A percentile compares a stretch with the other conserved stretches of the same genome.
phyloP scores from a whole-genome alignment of 2,113 vertebrate species.

The Anguilla rostrata region DNA sequence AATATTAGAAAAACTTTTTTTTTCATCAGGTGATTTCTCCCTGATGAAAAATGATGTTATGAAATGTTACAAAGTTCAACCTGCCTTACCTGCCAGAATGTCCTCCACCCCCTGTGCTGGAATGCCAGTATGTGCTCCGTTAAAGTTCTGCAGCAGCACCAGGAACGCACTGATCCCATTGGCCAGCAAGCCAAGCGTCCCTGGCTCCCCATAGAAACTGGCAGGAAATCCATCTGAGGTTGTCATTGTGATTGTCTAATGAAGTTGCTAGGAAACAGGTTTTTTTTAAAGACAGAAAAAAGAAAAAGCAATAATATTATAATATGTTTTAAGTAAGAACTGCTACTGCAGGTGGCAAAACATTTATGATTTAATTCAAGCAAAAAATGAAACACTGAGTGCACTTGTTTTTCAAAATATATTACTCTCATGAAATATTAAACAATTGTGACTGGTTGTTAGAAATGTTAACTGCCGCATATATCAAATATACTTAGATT shows the following conservation, averaged over 20 bases:
- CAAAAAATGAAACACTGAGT: not conserved
- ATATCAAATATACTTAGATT: too few relatives aligned
- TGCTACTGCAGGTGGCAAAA: not conserved
- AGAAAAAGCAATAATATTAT: too few relatives aligned
- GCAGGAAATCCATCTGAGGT: conserved; percentile 75
- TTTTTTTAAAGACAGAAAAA: too few relatives aligned
- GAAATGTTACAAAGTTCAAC: too few relatives aligned
- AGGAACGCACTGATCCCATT: conserved; percentile 87
- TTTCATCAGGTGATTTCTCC: too few relatives aligned
- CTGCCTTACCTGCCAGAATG: conserved; percentile 75
- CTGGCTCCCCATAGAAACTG: conserved; percentile 85
- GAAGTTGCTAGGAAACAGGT: not conserved
- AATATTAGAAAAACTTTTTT: too few relatives aligned
- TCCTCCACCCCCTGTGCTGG: conserved; percentile 70
- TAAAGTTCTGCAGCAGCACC: conserved; percentile 81
- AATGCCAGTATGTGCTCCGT: conserved; percentile 58
- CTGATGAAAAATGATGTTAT: too few relatives aligned
- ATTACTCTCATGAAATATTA: too few relatives aligned
- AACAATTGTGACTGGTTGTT: too few relatives aligned
- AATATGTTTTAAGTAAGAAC: too few relatives aligned
- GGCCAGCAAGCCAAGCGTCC: conserved; percentile 79
- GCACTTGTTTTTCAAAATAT: not conserved
- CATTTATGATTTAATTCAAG: not conserved
- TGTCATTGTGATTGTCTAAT: conserved; percentile 59
- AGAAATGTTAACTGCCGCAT: too few relatives aligned